Base-by-base conservation (phyloP, 1,140 invertebrate genomes). In the Lordiphosa stackelbergi region DNA sequence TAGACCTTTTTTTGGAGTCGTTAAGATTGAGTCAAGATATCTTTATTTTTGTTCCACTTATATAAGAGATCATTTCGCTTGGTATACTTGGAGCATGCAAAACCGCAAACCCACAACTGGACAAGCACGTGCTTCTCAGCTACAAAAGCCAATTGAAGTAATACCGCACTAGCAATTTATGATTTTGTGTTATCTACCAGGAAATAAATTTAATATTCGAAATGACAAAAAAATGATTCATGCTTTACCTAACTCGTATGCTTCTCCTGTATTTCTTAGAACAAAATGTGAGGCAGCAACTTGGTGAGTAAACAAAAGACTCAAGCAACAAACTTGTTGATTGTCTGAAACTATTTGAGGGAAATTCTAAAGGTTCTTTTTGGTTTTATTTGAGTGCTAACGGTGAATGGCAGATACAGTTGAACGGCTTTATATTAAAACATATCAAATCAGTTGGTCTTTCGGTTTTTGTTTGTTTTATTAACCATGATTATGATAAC, bases 301-400 rank as follows among this genome's bases (percentile, higher is more conserved):
- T 16, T 49, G 43, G 41, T 36, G 11, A 35, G 41, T 12, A 24
- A 63, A 81, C 75, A 81, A 81, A 83, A 81, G 75, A 79, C 75
- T 79, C 70, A 66, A 62, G 58, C 62, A 79, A 81, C 77, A 58
- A 79, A 69, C 77, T 75, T 48, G 66, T 41, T 62, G 70, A 73
- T 77, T 81, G 59, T 63, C 59, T 53, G 35, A 31, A 42, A 34
- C 40, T 49, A 56, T 57, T 64, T 61, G 62, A 81, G 71, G 74
- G 77, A 81, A 75, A 79, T 58, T 70, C 53, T 68, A 64, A 10
- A 28, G 51, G 43, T 54, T 75, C 63, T 41, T 37, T 49, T 8
- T 37, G 13, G 45, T 24, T 43, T 58, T 49, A 54, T 57, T 16
- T 43, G 41, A 55, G 36, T 34, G 37, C 13, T 75, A 81, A 81